Percentiles rank a stretch among this genome's conserved stretches.
phyloP scores from a whole-genome alignment of 2,888 invertebrate genomes.

The Andrena bucephala region DNA sequence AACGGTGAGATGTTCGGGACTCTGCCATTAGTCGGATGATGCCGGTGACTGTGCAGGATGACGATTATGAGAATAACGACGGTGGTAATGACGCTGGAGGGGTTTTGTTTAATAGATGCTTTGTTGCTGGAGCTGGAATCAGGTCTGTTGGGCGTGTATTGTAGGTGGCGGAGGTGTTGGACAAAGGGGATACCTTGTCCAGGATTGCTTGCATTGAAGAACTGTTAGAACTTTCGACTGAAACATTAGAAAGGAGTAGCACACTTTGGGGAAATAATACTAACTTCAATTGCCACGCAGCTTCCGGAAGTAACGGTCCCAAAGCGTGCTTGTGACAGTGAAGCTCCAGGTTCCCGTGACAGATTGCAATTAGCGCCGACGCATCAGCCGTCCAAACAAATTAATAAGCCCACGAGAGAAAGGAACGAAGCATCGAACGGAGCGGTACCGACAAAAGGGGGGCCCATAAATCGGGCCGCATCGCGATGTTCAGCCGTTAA shows the following conservation, averaged over 20 bases:
- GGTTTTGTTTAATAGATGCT: slow-evolving; percentile 7
- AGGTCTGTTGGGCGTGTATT: neutral
- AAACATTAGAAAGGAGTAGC: neutral
- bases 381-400: slow-evolving; percentile 23
- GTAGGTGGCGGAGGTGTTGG: slow-evolving; percentile 23
- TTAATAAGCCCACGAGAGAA: slow-evolving; percentile 27
- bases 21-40: slow-evolving; percentile 58
- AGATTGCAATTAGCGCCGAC: slow-evolving; percentile 30
- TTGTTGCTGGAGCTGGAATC: slow-evolving; percentile 11
- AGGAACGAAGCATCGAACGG: slow-evolving; percentile 47
- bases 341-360: slow-evolving; percentile 9
- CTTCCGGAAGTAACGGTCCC: neutral
- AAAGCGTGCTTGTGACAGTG: neutral
- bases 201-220: neutral
- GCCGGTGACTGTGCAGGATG: slow-evolving; percentile 55
- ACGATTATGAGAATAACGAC: slow-evolving; percentile 51
- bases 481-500: slow-evolving; percentile 68
- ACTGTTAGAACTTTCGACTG: neutral
- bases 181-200: neutral
- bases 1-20: slow-evolving; percentile 75
- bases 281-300: neutral
- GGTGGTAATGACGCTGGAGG: slow-evolving; percentile 35
- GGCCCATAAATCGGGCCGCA: slow-evolving; percentile 59
- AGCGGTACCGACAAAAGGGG: slow-evolving; percentile 40
- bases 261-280: no score